Percentiles rank a stretch among this genome's conserved stretches.
phyloP scores from a whole-genome alignment of 1,140 invertebrate genomes.

The Gryllus bimaculatus region DNA sequence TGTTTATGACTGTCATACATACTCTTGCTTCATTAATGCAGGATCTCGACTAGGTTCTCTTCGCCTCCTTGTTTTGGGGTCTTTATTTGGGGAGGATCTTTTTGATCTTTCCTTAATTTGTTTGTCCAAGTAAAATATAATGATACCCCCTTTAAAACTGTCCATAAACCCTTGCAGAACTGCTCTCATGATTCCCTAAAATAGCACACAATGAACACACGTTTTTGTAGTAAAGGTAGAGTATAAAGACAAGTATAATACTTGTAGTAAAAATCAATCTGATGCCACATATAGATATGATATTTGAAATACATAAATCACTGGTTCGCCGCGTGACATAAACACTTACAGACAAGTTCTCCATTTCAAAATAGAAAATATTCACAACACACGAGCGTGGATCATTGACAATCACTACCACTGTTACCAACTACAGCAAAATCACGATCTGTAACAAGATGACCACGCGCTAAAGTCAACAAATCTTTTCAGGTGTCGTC shows the following conservation, averaged over 20 bases:
- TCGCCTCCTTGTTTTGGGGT: slow-evolving; percentile 28
- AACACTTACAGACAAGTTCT: background rate
- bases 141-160: slow-evolving; percentile 55
- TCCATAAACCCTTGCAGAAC: slow-evolving; percentile 55
- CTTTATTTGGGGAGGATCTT: slow-evolving; percentile 40
- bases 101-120: slow-evolving; percentile 50
- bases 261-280: background rate
- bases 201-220: slow-evolving; percentile 22
- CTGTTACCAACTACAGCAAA: too few relatives aligned
- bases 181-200: slow-evolving; percentile 51
- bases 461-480: too few relatives aligned
- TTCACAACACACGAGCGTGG: too few relatives aligned
- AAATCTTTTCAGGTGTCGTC: too few relatives aligned
- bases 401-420: too few relatives aligned
- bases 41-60: slow-evolving; percentile 31
- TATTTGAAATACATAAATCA: background rate
- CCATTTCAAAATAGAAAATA: background rate
- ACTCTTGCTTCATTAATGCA: background rate
- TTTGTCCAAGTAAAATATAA: slow-evolving; percentile 61
- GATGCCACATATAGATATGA: background rate
- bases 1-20: background rate
- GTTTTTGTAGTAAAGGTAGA: background rate
- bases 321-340: too few relatives aligned
- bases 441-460: too few relatives aligned
- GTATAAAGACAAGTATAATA: background rate